These are phyloP conservation scores for Mimumesa dahlbomi DNA, from an alignment of 2,888 invertebrate species.

Conservation along the genomic window DNA sequence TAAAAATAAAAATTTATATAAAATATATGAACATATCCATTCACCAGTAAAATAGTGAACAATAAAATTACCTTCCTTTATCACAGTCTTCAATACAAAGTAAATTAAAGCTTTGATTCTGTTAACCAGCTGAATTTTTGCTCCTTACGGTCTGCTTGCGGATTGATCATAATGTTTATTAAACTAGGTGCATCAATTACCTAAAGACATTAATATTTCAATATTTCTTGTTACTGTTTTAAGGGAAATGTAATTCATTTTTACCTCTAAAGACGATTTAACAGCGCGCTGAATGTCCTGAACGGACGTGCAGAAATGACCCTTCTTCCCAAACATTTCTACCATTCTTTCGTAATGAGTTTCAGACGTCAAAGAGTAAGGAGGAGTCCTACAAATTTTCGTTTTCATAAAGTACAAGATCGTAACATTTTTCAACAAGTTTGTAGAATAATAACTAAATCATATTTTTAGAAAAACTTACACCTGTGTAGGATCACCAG, in stretches of 20 bases:
- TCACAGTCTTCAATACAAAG: not conserved
- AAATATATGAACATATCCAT: too few relatives aligned
- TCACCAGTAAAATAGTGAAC: too few relatives aligned
- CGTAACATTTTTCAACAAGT: conserved; percentile 6
- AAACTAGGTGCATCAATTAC: conserved; percentile 89
- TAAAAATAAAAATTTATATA: too few relatives aligned
- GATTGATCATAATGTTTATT: conserved; percentile 94
- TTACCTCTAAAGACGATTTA: conserved; percentile 83
- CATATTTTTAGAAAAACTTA: conserved; percentile 79
- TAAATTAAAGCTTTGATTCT: conserved; percentile 89
- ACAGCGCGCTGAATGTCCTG: conserved; percentile 89
- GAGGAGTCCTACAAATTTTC: conserved; percentile 86
- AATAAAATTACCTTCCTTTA: too few relatives aligned
- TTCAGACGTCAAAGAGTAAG: conserved; percentile 89
- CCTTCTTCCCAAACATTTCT: conserved; percentile 91
- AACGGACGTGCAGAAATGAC: conserved; percentile 89
- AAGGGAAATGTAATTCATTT: not conserved
- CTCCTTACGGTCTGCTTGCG: conserved; percentile 93
- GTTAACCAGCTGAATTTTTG: conserved; percentile 96
- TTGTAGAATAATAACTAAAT: too few relatives aligned
- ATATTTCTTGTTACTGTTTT: too few relatives aligned
- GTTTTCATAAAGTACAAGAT: conserved; percentile 7
- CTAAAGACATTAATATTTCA: conserved; percentile 61
- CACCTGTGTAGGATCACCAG: conserved; percentile 88
- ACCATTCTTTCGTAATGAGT: conserved; percentile 95